Conservation (phyloP, 1,140 invertebrate species). For the Cyclargus thomasi region DNA sequence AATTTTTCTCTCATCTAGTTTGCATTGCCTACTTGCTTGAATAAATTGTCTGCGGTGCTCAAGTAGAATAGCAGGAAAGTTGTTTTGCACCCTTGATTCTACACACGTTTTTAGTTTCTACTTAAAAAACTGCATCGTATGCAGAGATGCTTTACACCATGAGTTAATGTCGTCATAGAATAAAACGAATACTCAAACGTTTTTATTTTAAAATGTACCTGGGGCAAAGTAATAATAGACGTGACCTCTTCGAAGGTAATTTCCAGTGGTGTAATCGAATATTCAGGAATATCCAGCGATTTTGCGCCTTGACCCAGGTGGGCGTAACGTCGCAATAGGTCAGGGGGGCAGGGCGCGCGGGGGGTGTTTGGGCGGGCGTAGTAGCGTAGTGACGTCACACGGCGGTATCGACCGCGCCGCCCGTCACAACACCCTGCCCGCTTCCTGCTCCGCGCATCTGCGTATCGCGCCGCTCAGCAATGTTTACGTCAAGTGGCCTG, state of each 20-base stretch:
- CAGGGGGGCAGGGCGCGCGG: conserved; percentile 45
- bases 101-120: too few relatives aligned
- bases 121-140: too few relatives aligned
- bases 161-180: too few relatives aligned
- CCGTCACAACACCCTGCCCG: conserved; percentile 62
- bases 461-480: conserved; percentile 38
- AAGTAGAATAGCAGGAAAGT: too few relatives aligned
- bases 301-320: conserved; percentile 68
- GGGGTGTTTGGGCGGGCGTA: conserved; percentile 66
- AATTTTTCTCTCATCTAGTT: too few relatives aligned
- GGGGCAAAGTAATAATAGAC: not conserved
- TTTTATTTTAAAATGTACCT: not conserved
- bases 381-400: conserved; percentile 69
- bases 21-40: too few relatives aligned
- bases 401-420: conserved; percentile 58
- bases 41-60: too few relatives aligned
- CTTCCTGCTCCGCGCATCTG: conserved; percentile 37
- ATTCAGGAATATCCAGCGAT: conserved; percentile 40
- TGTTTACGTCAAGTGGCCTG: conserved; percentile 17
- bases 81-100: too few relatives aligned
- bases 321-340: conserved; percentile 66
- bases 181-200: not conserved
- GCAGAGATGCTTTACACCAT: too few relatives aligned
- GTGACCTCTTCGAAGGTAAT: not conserved
- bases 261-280: conserved; percentile 13